Percentiles rank a stretch among this genome's conserved stretches.
Conservation (phyloP, 2,113 vertebrate genomes). For the Syngnathus floridae region DNA sequence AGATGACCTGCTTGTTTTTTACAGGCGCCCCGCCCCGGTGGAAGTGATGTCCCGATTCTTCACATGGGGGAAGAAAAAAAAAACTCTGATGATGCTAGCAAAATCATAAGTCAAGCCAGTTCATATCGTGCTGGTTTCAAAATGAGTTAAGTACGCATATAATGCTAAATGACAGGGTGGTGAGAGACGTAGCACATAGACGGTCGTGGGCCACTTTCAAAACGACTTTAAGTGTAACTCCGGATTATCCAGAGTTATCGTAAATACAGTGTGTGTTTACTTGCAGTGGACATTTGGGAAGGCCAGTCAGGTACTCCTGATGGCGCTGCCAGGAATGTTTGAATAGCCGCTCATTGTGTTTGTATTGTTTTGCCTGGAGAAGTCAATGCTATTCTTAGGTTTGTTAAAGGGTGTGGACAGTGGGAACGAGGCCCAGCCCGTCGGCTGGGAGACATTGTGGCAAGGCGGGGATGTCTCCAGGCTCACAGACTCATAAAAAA, state of each 20-base stretch:
- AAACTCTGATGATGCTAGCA: not conserved
- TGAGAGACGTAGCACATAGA: too few species aligned
- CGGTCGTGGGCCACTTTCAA: too few species aligned
- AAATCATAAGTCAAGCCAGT: too few species aligned
- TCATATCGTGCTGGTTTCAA: not conserved
- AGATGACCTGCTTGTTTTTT: not conserved
- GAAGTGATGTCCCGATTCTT: not conserved
- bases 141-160: not conserved
- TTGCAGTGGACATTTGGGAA: constrained; percentile 26
- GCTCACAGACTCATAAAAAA: not conserved
- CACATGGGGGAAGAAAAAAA: not conserved
- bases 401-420: constrained; percentile 43
- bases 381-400: constrained; percentile 65
- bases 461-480: constrained; percentile 19
- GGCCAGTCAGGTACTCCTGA: constrained; percentile 55
- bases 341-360: constrained; percentile 36
- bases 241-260: not conserved
- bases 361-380: constrained; percentile 49
- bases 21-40: not conserved
- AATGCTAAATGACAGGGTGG: too few species aligned
- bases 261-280: constrained; percentile 28
- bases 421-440: constrained; percentile 37
- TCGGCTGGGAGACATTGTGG: constrained; percentile 36
- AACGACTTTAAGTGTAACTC: too few species aligned
- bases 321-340: constrained; percentile 48